Conservation (phyloP, 2,113 vertebrate genomes). For the human region GRCh38 chr12:27536501-27537000, state of each 20-base stretch:
- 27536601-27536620: no score
- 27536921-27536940: not conserved
- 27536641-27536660: no score
- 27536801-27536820: not conserved
- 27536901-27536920: not conserved
- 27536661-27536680: no score
- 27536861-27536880: not conserved
- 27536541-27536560: no score
- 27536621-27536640: no score
- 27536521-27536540: no score
- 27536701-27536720: not conserved
- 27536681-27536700: not conserved
- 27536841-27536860: not conserved
- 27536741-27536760: not conserved
- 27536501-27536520: no score
- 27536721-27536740: not conserved
- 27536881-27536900: not conserved
- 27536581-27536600: no score
- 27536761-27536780: not conserved
- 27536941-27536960: not conserved
- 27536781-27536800: not conserved
- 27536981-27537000: not conserved
- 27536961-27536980: not conserved
- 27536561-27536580: no score
- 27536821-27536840: not conserved